Percentiles rank a stretch among this genome's conserved stretches.
phyloP scores from a whole-genome alignment of 1,140 invertebrate genomes.

The Tetramorium alpestre region DNA sequence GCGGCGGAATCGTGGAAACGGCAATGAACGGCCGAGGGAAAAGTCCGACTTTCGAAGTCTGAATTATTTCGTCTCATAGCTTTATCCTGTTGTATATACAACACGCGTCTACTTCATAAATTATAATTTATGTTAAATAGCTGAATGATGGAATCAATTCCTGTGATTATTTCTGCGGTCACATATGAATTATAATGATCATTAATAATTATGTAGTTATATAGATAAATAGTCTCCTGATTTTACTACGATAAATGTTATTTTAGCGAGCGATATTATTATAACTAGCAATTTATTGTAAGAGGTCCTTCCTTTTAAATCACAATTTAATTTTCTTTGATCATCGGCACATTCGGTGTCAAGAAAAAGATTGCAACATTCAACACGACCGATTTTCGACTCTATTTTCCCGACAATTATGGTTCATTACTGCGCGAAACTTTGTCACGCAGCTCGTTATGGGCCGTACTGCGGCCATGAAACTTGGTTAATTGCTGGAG shows the following conservation, averaged over 20 bases:
- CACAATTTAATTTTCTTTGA: slow-evolving; percentile 1
- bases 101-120: background rate
- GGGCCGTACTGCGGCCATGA: slow-evolving; percentile 33
- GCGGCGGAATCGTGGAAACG: background rate
- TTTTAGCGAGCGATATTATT: background rate
- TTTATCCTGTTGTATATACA: background rate
- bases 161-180: background rate
- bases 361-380: background rate
- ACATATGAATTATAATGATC: background rate
- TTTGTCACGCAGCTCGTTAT: slow-evolving; percentile 50
- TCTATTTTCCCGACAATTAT: slow-evolving; percentile 45
- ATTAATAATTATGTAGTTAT: background rate
- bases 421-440: slow-evolving; percentile 39
- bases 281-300: background rate
- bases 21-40: background rate
- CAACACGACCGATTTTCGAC: slow-evolving; percentile 37
- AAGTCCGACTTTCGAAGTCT: background rate
- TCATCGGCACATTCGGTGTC: background rate
- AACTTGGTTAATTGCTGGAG: slow-evolving; percentile 54
- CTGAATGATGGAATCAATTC: background rate
- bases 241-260: background rate
- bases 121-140: slow-evolving; percentile 16
- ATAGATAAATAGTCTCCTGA: background rate
- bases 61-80: background rate
- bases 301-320: background rate